Percentiles rank a stretch among this genome's conserved stretches.
Evolutionary conservation across 2,113 vertebrate species (phyloP).

Genomic region (Hypomesus transpacificus): DNA sequence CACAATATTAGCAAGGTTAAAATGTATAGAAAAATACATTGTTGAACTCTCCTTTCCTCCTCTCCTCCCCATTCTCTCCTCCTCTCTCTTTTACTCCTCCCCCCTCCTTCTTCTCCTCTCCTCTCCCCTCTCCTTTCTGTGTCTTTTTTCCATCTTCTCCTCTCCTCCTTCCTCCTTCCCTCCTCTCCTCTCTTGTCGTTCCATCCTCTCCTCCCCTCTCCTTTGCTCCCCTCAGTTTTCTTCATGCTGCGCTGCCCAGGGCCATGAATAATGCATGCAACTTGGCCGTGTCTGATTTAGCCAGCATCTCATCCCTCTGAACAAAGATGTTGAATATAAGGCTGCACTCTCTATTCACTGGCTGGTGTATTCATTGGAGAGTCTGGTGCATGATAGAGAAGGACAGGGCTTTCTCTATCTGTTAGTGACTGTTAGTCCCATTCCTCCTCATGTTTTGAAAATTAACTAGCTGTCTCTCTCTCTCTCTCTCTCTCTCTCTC

Average conservation of each 20-base stretch:
- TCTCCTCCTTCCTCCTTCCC: constrained; percentile 36
- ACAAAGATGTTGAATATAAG: constrained; percentile 89
- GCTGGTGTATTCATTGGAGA: too few species aligned
- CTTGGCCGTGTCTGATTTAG: constrained; percentile 86
- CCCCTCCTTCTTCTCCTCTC: constrained; percentile 34
- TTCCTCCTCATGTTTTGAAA: constrained; percentile 84
- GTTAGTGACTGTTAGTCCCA: constrained; percentile 89
- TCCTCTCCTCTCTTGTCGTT: constrained; percentile 19
- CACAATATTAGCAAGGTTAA: not conserved
- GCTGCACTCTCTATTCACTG: constrained; percentile 94
- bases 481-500: not conserved
- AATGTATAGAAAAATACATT: constrained; percentile 1
- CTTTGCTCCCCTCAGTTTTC: constrained; percentile 85
- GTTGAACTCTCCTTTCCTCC: constrained; percentile 43
- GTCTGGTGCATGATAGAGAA: constrained; percentile 87
- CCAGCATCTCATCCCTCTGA: constrained; percentile 97
- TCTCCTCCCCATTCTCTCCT: constrained; percentile 31
- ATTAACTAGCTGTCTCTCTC: constrained; percentile 32
- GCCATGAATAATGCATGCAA: constrained; percentile 99
- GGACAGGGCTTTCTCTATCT: constrained; percentile 86
- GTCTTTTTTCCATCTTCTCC: not conserved
- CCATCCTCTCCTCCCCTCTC: not conserved
- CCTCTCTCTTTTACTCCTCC: constrained; percentile 21
- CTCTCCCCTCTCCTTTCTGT: constrained; percentile 20
- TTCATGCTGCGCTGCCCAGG: constrained; percentile 94